These are phyloP conservation scores for Nycteola revayana DNA, from an alignment of 2,888 invertebrate genomes.

Conservation along the genomic window DNA sequence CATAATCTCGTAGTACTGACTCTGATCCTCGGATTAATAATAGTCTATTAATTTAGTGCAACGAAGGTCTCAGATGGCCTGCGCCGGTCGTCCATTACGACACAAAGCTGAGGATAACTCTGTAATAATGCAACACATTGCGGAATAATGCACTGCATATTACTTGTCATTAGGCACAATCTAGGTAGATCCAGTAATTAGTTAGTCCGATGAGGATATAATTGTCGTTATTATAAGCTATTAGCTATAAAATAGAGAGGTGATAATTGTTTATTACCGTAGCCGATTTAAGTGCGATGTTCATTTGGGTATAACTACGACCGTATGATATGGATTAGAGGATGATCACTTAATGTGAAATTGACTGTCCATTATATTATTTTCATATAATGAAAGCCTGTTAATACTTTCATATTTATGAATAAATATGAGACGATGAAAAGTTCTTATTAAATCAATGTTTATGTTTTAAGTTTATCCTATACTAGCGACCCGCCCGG, in stretches of 20 bases:
- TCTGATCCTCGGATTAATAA: slow-evolving; percentile 38
- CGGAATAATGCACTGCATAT: slow-evolving; percentile 71
- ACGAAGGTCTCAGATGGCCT: slow-evolving; percentile 69
- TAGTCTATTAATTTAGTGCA: slow-evolving; percentile 56
- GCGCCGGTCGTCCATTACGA: slow-evolving; percentile 62
- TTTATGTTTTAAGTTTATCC: too few species aligned
- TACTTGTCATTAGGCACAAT: slow-evolving; percentile 64
- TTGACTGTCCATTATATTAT: too few species aligned
- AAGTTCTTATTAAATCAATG: too few species aligned
- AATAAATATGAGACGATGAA: too few species aligned
- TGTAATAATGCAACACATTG: slow-evolving; percentile 59
- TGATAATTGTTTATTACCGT: background rate
- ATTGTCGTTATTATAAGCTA: slow-evolving; percentile 19
- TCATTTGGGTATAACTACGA: too few species aligned
- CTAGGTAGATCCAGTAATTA: slow-evolving; percentile 57
- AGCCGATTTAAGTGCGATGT: too few species aligned
- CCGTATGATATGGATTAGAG: too few species aligned
- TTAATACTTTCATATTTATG: too few species aligned
- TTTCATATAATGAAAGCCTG: too few species aligned
- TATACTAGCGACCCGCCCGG: too few species aligned
- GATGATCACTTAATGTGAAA: too few species aligned
- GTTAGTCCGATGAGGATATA: slow-evolving; percentile 37
- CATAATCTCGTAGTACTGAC: background rate
- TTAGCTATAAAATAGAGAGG: slow-evolving; percentile 16
- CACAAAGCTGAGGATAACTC: slow-evolving; percentile 72